Base-by-base conservation (phyloP, 2,888 invertebrate species). In the Coleophora deauratella region DNA sequence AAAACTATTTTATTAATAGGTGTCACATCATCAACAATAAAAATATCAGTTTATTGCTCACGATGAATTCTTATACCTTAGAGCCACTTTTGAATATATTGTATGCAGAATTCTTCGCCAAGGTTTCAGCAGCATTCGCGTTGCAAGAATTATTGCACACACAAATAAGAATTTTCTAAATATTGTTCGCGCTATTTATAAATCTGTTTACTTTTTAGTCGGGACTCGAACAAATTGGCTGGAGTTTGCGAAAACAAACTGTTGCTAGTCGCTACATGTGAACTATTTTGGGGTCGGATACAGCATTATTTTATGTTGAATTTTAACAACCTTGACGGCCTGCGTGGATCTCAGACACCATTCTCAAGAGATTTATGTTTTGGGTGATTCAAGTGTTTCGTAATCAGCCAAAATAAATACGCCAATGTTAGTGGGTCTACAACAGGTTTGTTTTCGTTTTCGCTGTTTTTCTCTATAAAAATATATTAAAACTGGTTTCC, bases 351-450 rank as follows among this genome's bases (percentile, higher is more conserved):
- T 53, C 67, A 72, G 72, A 62, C 66, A 54, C 64, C 67, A 69
- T 72, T 75, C 72, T 73, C 73, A 62, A 51, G 54, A 79, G 74
- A 80, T 80, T 74, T 72, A 78, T 72, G 46, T 37, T 37, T 6
- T n/a, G 33, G 38, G 58, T 57, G 65, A 69, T 66, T 63, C 63
- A 60, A 66, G 68, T 62, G 70, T 84, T 78, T 81, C 78, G 78
- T 80, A 82, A 84, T 75, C 75, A 59, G 67, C 72, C 64, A 75
- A 81, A 84, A 85, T 85, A 85, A 81, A 78, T 74, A 61, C 74
- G 72, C 68, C 77, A 77, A 78, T 77, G 79, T 81, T 79, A 82
- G 82, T 79, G 76, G 75, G 72, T 74, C 82, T 82, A 79, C 79
- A 78, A 82, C 80, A 81, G n/a, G n/a, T n/a, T n/a, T n/a, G n/a